These are phyloP conservation scores for Phalacrocorax carbo DNA, from an alignment of 2,113 vertebrate species.

Conservation along the genomic window DNA sequence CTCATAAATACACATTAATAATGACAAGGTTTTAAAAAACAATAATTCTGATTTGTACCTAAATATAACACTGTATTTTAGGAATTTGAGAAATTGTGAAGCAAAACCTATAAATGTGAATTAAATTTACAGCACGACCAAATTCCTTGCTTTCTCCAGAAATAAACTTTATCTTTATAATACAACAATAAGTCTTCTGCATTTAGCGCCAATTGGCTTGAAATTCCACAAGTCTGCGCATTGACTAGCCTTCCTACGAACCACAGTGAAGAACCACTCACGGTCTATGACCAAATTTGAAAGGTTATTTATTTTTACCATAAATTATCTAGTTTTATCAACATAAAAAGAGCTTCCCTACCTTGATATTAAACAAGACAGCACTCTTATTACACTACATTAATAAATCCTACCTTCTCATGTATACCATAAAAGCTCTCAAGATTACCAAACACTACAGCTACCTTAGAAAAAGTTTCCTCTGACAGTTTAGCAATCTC, in stretches of 20 bases:
- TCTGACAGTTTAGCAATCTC: neutral
- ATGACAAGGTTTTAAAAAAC: neutral
- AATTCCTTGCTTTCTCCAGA: neutral
- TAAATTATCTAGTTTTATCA: neutral
- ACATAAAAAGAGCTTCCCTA: neutral
- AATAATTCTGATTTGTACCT: neutral
- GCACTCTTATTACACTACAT: neutral
- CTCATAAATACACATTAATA: neutral
- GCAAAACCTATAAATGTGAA: neutral
- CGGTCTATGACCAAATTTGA: neutral
- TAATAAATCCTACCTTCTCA: neutral
- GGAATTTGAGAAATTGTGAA: accelerated
- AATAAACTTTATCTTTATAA: neutral
- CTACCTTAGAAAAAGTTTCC: neutral
- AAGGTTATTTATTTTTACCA: neutral
- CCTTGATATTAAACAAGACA: neutral
- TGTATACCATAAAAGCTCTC: neutral
- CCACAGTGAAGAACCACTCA: neutral
- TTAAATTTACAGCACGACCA: neutral
- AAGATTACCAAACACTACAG: neutral
- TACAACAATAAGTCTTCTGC: neutral
- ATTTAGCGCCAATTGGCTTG: neutral
- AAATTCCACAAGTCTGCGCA: neutral
- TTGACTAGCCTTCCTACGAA: neutral
- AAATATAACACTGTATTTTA: neutral